Percentiles rank a stretch among this genome's conserved stretches.
Evolutionary conservation across 1,140 invertebrate genomes (phyloP).

Genomic region (Globodera ellingtonae): DNA sequence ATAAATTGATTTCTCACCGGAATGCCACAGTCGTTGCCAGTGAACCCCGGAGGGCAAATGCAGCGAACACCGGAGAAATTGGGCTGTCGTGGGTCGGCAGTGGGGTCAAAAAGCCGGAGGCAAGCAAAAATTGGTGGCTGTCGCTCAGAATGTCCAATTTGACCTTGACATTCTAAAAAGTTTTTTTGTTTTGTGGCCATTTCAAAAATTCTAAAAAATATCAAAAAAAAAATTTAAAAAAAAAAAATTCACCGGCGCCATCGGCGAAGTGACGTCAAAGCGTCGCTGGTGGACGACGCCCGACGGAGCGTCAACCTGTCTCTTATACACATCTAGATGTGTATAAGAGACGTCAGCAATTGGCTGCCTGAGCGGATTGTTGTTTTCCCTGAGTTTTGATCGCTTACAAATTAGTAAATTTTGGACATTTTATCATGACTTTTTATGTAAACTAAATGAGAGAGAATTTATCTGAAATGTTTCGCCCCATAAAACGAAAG

Average conservation of each 20-base stretch:
- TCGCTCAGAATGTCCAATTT: not conserved
- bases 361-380: not conserved
- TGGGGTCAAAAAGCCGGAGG: not conserved
- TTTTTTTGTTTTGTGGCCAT: not conserved
- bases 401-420: too few species aligned
- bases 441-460: too few species aligned
- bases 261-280: not conserved
- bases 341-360: too few species aligned
- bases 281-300: not conserved
- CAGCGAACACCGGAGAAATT: constrained; percentile 14
- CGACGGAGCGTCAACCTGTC: not conserved
- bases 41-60: constrained; percentile 21
- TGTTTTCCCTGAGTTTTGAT: too few species aligned
- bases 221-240: not conserved
- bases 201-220: too few species aligned
- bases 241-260: not conserved
- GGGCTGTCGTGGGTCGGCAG: not conserved
- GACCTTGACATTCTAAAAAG: not conserved
- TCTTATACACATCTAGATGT: too few species aligned
- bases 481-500: too few species aligned
- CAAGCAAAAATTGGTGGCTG: constrained; percentile 12
- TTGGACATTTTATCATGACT: too few species aligned
- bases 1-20: not conserved
- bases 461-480: too few species aligned
- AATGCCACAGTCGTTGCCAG: constrained; percentile 23